These are phyloP conservation scores for Drosophila azteca DNA, from an alignment of 1,140 invertebrate species.

Conservation along the genomic window DNA sequence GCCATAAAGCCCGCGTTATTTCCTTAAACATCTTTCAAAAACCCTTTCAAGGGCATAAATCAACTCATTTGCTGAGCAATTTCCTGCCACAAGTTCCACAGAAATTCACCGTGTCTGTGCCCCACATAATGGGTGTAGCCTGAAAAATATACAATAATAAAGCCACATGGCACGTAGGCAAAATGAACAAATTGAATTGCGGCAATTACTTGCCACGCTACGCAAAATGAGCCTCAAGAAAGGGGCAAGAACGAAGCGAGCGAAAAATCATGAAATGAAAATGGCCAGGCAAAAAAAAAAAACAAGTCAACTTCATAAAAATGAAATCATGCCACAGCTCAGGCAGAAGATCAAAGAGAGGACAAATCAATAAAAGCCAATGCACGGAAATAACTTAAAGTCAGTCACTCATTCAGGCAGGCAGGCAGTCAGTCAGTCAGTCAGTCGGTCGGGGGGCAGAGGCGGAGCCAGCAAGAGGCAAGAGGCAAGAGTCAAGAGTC, in stretches of 20 bases:
- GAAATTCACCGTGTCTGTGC: background rate
- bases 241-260: conserved; percentile 8
- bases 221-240: conserved; percentile 56
- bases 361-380: conserved; percentile 78
- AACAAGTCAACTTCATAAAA: conserved; percentile 80
- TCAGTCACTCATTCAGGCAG: conserved; percentile 49
- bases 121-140: conserved; percentile 27
- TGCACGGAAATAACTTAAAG: conserved; percentile 75
- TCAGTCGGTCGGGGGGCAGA: conserved; percentile 8
- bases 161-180: conserved; percentile 68
- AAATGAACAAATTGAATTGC: conserved; percentile 79
- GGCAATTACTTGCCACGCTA: conserved; percentile 79
- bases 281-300: conserved; percentile 60
- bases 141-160: conserved; percentile 52
- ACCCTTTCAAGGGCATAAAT: no score
- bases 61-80: background rate
- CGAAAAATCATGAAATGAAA: conserved; percentile 39
- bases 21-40: no score
- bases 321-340: conserved; percentile 81
- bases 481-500: conserved; percentile 11
- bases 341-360: conserved; percentile 79
- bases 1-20: no score
- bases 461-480: background rate
- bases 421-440: conserved; percentile 8
- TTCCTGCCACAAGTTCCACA: conserved; percentile 26